Percentiles rank a stretch among this genome's conserved stretches.
These are phyloP conservation scores for Pachypeltis micranthus DNA, from an alignment of 1,140 invertebrate species.

Conservation along the genomic window DNA sequence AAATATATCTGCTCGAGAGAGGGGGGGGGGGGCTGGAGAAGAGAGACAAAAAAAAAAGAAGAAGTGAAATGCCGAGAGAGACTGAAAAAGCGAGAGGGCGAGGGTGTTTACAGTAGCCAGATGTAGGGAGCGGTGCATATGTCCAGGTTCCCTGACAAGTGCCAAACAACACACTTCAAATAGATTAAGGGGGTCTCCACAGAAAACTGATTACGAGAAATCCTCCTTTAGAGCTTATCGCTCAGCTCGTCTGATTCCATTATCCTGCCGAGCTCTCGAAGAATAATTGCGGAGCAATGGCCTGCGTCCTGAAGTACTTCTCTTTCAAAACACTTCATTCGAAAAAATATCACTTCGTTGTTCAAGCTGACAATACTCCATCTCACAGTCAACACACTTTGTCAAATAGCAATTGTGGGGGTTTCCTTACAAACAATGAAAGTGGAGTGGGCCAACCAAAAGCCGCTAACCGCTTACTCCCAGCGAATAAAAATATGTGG, in stretches of 20 bases:
- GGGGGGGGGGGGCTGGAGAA: neutral
- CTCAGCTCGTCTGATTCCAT: neutral
- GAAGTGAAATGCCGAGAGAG: neutral
- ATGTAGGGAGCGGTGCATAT: conserved; percentile 4
- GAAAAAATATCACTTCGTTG: too few relatives aligned
- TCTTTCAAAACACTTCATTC: too few relatives aligned
- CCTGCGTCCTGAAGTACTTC: too few relatives aligned
- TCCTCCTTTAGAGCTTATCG: too few relatives aligned
- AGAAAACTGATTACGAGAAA: neutral
- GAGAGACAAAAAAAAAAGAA: neutral
- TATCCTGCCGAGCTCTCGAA: neutral
- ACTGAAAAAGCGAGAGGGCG: neutral
- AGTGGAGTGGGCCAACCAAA: too few relatives aligned
- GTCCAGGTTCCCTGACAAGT: conserved; percentile 9
- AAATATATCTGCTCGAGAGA: neutral
- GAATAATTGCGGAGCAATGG: neutral
- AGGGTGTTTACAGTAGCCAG: conserved; percentile 5
- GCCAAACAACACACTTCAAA: conserved; percentile 9
- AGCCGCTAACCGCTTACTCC: too few relatives aligned
- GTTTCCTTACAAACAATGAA: too few relatives aligned
- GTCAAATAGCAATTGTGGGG: too few relatives aligned
- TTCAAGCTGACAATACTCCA: too few relatives aligned
- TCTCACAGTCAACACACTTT: too few relatives aligned
- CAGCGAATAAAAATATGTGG: too few relatives aligned
- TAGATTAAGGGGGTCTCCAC: neutral